Percentiles rank a stretch among this genome's conserved stretches.
These are phyloP conservation scores for Latrodectus hesperus DNA, from an alignment of 2,888 invertebrate genomes.

Conservation along the genomic window DNA sequence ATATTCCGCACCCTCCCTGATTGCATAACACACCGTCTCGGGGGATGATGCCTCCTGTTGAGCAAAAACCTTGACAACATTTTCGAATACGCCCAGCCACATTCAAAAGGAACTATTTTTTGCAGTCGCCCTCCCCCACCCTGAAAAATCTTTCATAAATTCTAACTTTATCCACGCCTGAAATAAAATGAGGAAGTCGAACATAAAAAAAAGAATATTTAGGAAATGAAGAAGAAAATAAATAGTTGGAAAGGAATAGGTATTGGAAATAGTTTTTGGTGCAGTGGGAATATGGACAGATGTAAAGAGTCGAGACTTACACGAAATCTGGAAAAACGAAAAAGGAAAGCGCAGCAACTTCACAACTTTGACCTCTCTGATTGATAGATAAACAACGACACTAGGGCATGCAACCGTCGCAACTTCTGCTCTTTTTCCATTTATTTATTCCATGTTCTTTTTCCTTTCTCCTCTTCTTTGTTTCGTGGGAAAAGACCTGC, in stretches of 20 bases:
- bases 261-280: slow-evolving; percentile 38
- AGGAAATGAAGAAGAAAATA: slow-evolving; percentile 5
- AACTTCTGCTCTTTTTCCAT: slow-evolving; percentile 24
- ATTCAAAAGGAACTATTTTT: background rate
- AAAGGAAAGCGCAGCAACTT: slow-evolving; percentile 40
- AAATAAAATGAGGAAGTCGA: slow-evolving; percentile 22
- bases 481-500: slow-evolving; percentile 37
- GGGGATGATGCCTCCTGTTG: slow-evolving; percentile 3
- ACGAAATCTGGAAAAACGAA: slow-evolving; percentile 39
- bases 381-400: slow-evolving; percentile 64
- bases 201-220: background rate
- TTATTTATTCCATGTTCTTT: slow-evolving; percentile 47
- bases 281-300: slow-evolving; percentile 46
- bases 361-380: slow-evolving; percentile 60
- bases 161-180: slow-evolving; percentile 2
- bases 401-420: slow-evolving; percentile 42
- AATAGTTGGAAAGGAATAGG: background rate
- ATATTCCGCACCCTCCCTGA: background rate
- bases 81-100: slow-evolving; percentile 14
- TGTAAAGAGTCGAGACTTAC: slow-evolving; percentile 24
- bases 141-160: slow-evolving; percentile 11
- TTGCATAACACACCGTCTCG: background rate
- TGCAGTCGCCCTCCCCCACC: background rate
- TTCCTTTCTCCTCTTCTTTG: slow-evolving; percentile 2
- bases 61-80: slow-evolving; percentile 32